A percentile compares a stretch with the other conserved stretches of the same genome.
Conservation (phyloP, 2,797 vertebrate genomes). For the Galaxias olidus region DNA sequence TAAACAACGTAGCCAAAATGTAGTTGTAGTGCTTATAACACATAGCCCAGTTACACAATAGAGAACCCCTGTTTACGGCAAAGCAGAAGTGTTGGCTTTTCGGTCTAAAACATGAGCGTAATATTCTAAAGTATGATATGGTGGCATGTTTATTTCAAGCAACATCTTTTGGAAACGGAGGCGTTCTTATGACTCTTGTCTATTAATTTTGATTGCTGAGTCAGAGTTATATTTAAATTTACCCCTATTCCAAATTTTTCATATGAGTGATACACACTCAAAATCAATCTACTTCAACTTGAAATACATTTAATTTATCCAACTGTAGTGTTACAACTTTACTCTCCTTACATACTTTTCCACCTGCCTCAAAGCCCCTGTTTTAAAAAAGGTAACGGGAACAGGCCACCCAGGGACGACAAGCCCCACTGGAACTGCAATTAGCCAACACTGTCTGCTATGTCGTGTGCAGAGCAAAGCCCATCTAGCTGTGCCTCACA, state of each 20-base stretch:
- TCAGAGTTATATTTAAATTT: no score
- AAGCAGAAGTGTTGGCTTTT: constrained; percentile 63
- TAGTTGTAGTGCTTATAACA: constrained; percentile 47
- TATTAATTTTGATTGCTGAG: no score
- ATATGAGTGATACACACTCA: no score
- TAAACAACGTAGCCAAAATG: constrained; percentile 78
- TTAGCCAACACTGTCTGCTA: constrained; percentile 58
- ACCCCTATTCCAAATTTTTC: no score
- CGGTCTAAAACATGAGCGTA: not conserved
- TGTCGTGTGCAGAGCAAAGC: constrained; percentile 35
- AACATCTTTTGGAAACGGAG: no score
- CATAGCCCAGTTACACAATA: constrained; percentile 42
- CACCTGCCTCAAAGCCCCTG: constrained; percentile 7
- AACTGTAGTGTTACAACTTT: no score
- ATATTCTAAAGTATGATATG: not conserved
- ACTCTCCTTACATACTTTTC: no score
- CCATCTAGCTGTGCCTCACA: constrained; percentile 34
- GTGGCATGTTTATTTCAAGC: no score
- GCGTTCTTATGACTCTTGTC: no score
- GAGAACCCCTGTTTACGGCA: constrained; percentile 40
- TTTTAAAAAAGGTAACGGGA: no score
- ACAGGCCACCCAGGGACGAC: not conserved
- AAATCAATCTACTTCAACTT: no score
- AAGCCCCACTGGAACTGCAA: constrained; percentile 23
- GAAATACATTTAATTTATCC: no score